Base-by-base conservation (phyloP, 2,797 vertebrate species). In the Remorina albescens region DNA sequence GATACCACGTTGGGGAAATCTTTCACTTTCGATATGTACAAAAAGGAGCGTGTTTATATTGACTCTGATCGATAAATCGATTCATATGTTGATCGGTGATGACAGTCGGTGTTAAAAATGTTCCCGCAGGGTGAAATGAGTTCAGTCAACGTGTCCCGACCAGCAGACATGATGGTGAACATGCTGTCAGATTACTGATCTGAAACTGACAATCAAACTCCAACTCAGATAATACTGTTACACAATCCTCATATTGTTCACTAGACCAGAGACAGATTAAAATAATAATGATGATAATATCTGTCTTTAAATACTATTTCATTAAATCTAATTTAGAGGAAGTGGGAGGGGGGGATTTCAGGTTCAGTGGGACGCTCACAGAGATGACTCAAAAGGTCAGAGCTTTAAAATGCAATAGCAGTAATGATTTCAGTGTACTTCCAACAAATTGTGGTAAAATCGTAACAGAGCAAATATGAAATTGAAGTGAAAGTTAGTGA, bases 171-270 rank as follows among this genome's bases (percentile, higher is more conserved):
- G n/a, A n/a, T n/a, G 44, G n/a, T 46, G 44, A 46, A 1, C 42
- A n/a, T n/a, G 42, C 42, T 44, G 42, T 8, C 42, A n/a, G 10
- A 9, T 19, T 2, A 15, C 37, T 39, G 37, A 15, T 15, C n/a
- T n/a, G 12, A 39, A 13, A n/a, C 3, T 21, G n/a, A n/a, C 44
- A 46, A n/a, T 9, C 7, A 8, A 44, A 47, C 44, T n/a, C n/a
- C 8, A 12, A 9, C 5, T 1, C 6, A 6, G 12, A 12, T 23
- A 12, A 1, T 23, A 2, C 10, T n/a, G n/a, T n/a, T n/a, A n/a
- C n/a, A n/a, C n/a, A n/a, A n/a, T n/a, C n/a, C n/a, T n/a, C n/a
- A n/a, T n/a, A n/a, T n/a, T n/a, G n/a, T n/a, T n/a, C n/a, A n/a
- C n/a, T n/a, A n/a, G n/a, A n/a, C n/a, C n/a, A n/a, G n/a, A 23